Evolutionary conservation across 2,888 invertebrate species (phyloP).

Genomic region (Agrilus mali): DNA sequence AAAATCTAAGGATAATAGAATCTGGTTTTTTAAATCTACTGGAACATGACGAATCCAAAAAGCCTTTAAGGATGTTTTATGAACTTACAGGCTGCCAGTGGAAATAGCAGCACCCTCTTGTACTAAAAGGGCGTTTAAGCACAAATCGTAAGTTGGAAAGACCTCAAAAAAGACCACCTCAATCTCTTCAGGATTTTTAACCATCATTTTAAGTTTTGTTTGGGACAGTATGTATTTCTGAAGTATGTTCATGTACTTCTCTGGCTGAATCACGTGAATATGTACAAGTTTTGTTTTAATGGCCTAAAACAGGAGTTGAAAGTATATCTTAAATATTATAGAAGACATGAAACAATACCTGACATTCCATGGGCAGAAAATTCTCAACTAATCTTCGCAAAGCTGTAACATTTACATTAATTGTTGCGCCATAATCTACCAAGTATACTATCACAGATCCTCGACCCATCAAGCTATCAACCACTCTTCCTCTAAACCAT

Average conservation of each 20-base stretch:
- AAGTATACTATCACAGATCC: constrained; percentile 43
- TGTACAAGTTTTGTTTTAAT: too few species aligned
- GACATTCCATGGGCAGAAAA: constrained; percentile 23
- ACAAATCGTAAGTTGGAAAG: constrained; percentile 27
- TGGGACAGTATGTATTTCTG: too few species aligned
- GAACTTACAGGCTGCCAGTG: constrained; percentile 37
- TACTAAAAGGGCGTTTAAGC: constrained; percentile 42
- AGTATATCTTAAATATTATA: too few species aligned
- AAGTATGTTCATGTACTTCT: too few species aligned
- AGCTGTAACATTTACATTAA: constrained; percentile 36
- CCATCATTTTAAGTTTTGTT: constrained; percentile 21
- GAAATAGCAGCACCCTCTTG: constrained; percentile 35
- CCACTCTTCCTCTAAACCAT: constrained; percentile 51
- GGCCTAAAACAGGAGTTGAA: too few species aligned
- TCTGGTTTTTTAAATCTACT: too few species aligned
- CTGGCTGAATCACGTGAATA: too few species aligned
- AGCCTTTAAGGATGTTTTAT: not conserved
- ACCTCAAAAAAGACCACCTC: constrained; percentile 34
- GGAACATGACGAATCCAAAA: too few species aligned
- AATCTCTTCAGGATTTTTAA: constrained; percentile 22
- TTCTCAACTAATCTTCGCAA: constrained; percentile 37
- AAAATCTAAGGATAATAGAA: too few species aligned
- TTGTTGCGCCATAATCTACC: constrained; percentile 49
- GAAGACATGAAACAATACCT: constrained; percentile 15
- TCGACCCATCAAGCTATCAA: constrained; percentile 30